A percentile compares a stretch with the other conserved stretches of the same genome.
These are phyloP conservation scores for Brevimyrus niger DNA, from an alignment of 2,113 vertebrate species.

Conservation along the genomic window DNA sequence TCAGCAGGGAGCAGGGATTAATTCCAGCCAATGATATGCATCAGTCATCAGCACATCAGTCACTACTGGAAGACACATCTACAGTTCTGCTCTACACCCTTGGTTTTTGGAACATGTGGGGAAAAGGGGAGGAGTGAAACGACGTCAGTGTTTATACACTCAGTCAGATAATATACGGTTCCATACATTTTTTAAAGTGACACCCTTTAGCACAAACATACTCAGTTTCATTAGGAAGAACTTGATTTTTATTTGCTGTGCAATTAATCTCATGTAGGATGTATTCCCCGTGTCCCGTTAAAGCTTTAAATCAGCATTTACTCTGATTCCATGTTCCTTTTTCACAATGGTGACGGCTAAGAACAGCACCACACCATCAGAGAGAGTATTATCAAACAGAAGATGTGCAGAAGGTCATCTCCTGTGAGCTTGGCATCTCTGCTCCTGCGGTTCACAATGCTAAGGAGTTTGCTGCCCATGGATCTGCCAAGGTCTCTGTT, in stretches of 20 bases:
- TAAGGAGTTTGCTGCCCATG: neutral
- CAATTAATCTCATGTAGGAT: neutral
- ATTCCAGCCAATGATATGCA: neutral
- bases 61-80: neutral
- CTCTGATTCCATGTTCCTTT: neutral
- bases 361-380: neutral
- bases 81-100: neutral
- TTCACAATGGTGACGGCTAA: neutral
- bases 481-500: neutral
- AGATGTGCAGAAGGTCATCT: neutral
- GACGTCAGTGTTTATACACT: neutral
- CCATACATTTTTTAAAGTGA: too few relatives aligned
- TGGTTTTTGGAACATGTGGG: neutral
- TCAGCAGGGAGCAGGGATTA: neutral
- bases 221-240: neutral
- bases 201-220: neutral
- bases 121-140: neutral
- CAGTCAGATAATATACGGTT: neutral
- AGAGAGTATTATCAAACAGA: neutral
- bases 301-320: neutral
- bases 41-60: neutral
- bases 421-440: neutral
- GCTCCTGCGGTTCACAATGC: neutral
- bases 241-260: neutral
- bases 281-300: neutral